Conservation (phyloP, 2,888 invertebrate genomes). For the Cactoblastis cactorum region DNA sequence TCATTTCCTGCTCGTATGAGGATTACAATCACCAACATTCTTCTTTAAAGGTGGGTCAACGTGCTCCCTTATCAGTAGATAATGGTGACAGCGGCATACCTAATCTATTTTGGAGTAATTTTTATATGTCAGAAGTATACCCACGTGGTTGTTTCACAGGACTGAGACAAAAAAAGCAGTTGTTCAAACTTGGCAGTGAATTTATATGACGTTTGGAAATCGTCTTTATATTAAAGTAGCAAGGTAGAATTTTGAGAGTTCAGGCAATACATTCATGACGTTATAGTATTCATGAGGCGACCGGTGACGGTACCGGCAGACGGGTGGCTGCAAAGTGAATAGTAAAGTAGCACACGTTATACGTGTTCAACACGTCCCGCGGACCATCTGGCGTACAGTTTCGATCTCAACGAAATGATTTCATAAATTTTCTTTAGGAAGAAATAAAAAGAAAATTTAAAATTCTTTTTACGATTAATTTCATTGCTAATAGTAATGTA, state of each 20-base stretch:
- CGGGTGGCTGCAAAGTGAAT: conserved; percentile 58
- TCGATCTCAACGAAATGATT: conserved; percentile 40
- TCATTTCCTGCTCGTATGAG: conserved; percentile 54
- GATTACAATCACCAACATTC: conserved; percentile 29
- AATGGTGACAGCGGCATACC: conserved; percentile 25
- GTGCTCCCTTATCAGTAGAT: conserved; percentile 27
- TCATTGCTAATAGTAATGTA: neutral
- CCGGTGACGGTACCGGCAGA: conserved; percentile 42
- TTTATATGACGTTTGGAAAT: conserved; percentile 33
- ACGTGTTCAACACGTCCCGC: conserved; percentile 38
- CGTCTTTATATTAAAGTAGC: conserved; percentile 17
- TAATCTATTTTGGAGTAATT: conserved; percentile 19
- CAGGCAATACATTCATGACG: conserved; percentile 32
- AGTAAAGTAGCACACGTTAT: conserved; percentile 56
- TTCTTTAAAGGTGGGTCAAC: conserved; percentile 34
- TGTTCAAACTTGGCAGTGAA: conserved; percentile 73
- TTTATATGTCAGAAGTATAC: conserved; percentile 37
- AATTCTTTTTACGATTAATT: neutral
- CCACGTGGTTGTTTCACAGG: conserved; percentile 52
- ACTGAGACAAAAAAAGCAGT: conserved; percentile 62
- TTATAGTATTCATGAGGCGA: conserved; percentile 40
- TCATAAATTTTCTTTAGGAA: neutral
- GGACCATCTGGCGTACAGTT: conserved; percentile 33
- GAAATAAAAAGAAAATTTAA: neutral
- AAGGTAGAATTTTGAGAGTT: conserved; percentile 28